These are phyloP conservation scores for Limnothrissa miodon DNA, from an alignment of 2,113 vertebrate genomes.

Conservation along the genomic window DNA sequence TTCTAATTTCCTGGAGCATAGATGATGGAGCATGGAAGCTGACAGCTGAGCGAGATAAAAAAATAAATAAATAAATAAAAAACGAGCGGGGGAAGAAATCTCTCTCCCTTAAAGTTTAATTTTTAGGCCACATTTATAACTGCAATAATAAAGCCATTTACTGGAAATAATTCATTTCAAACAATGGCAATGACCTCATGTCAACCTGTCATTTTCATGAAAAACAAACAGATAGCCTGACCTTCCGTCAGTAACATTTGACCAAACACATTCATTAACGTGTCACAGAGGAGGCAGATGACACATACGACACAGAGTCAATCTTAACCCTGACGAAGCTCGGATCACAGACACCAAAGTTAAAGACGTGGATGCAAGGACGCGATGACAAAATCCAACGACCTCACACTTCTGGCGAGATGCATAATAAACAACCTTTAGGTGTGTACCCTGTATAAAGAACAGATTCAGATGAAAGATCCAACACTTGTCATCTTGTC, in stretches of 20 bases:
- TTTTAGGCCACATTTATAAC: constrained; percentile 55
- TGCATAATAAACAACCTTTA: not conserved
- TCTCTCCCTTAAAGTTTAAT: constrained; percentile 43
- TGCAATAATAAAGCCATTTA: constrained; percentile 68
- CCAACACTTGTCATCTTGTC: constrained; percentile 11
- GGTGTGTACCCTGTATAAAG: not conserved
- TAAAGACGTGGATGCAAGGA: not conserved
- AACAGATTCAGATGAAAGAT: not conserved
- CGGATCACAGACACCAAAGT: not conserved
- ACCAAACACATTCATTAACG: constrained; percentile 52
- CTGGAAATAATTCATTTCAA: constrained; percentile 46
- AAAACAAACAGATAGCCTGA: constrained; percentile 57
- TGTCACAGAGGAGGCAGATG: constrained; percentile 34
- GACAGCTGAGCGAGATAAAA: constrained; percentile 67
- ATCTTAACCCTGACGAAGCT: not conserved
- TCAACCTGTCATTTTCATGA: constrained; percentile 19
- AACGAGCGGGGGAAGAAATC: not conserved
- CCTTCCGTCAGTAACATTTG: constrained; percentile 39
- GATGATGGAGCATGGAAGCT: constrained; percentile 64
- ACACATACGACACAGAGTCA: constrained; percentile 25
- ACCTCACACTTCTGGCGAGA: not conserved
- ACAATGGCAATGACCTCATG: constrained; percentile 19
- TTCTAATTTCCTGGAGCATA: constrained; percentile 72
- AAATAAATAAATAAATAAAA: constrained; percentile 33
- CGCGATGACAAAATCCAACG: not conserved